Conservation (phyloP, 2,888 invertebrate species). For the Drosophila mimica region DNA sequence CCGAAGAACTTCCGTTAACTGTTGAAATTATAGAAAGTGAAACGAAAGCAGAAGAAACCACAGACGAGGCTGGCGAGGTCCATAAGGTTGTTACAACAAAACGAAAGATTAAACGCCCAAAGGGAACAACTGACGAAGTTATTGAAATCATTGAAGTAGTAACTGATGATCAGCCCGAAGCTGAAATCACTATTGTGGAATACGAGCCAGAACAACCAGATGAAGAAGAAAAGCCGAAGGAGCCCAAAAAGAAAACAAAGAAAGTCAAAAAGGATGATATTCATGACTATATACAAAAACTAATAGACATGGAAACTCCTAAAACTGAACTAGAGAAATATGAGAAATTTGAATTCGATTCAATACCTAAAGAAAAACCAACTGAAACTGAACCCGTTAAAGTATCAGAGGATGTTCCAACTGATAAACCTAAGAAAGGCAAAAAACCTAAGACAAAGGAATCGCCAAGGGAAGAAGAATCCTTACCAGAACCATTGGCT, state of each 20-base stretch:
- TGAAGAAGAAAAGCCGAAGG: constrained; percentile 79
- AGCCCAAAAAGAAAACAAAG: constrained; percentile 80
- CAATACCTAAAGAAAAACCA: constrained; percentile 60
- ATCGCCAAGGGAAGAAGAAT: constrained; percentile 44
- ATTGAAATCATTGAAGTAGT: constrained; percentile 84
- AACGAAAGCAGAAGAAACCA: constrained; percentile 84
- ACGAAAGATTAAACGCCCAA: constrained; percentile 84
- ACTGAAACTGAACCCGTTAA: constrained; percentile 47
- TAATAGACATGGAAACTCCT: constrained; percentile 80
- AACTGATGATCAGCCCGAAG: constrained; percentile 81
- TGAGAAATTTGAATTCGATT: constrained; percentile 84
- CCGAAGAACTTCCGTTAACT: constrained; percentile 51
- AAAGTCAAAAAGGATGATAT: constrained; percentile 81
- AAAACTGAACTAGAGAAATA: constrained; percentile 84
- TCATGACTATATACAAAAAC: constrained; percentile 79
- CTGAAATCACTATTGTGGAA: constrained; percentile 80
- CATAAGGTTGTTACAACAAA: constrained; percentile 84
- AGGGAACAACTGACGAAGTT: constrained; percentile 83
- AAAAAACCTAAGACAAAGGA: constrained; percentile 71
- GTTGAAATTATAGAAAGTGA: constrained; percentile 84
- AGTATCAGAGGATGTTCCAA: constrained; percentile 69
- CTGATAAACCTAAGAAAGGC: constrained; percentile 78
- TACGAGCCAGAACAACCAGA: constrained; percentile 76
- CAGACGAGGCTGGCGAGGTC: constrained; percentile 83
- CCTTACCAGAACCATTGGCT: constrained; percentile 48